A percentile compares a stretch with the other conserved stretches of the same genome.
Conservation (phyloP, 2,113 vertebrate genomes). For the Tyrannus savana region DNA sequence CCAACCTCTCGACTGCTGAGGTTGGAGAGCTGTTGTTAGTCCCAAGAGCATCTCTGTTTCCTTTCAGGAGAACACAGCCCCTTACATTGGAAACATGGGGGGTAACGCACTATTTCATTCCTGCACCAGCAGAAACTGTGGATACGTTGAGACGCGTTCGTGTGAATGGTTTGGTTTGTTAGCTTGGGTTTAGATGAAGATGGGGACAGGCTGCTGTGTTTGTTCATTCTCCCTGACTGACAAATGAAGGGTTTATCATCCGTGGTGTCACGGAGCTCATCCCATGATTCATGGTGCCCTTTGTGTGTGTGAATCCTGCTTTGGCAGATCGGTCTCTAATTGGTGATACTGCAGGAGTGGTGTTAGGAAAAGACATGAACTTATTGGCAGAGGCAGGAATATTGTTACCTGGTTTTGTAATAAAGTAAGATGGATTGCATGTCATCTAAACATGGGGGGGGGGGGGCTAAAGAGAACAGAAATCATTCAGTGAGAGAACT, state of each 20-base stretch:
- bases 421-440: background rate
- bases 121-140: slow-evolving; percentile 37
- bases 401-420: background rate
- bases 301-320: slow-evolving; percentile 66
- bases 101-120: background rate
- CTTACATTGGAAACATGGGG: background rate
- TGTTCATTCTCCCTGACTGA: slow-evolving; percentile 41
- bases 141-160: slow-evolving; percentile 54
- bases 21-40: slow-evolving; percentile 33
- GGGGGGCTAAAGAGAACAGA: background rate
- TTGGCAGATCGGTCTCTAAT: slow-evolving; percentile 37
- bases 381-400: background rate
- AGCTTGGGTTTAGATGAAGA: background rate
- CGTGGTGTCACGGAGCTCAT: slow-evolving; percentile 38
- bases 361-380: background rate
- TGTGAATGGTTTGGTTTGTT: slow-evolving; percentile 27
- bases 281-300: slow-evolving; percentile 67
- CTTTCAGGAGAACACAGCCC: background rate
- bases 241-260: slow-evolving; percentile 30
- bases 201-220: background rate
- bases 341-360: background rate
- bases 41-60: slow-evolving; percentile 8
- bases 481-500: background rate
- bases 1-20: slow-evolving; percentile 64
- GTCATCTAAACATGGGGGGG: background rate